Evolutionary conservation across 2,797 vertebrate genomes (phyloP).

Genomic region (Ciconia nigra): DNA sequence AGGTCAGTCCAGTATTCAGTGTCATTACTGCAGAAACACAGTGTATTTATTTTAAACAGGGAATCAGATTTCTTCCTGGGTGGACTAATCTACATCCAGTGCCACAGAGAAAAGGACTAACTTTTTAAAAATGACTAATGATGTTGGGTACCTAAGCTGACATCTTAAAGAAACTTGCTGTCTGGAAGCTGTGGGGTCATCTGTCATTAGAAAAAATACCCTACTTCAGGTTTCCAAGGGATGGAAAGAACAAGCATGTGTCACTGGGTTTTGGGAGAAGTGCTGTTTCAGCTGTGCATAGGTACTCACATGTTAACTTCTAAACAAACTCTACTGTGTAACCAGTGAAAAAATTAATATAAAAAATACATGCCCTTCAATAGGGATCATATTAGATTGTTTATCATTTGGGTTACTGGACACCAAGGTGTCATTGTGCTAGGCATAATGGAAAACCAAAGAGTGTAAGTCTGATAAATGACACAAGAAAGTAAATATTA

Average conservation of each 20-base stretch:
- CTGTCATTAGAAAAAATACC: neutral
- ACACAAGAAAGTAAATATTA: neutral
- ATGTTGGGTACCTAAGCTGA: neutral
- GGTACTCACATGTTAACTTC: neutral
- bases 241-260: neutral
- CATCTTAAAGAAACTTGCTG: neutral
- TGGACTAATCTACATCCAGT: neutral
- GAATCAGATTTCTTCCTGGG: neutral
- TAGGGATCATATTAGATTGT: neutral
- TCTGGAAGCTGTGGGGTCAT: neutral
- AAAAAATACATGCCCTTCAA: neutral
- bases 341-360: neutral
- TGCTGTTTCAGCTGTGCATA: neutral
- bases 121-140: neutral
- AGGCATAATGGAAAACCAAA: neutral
- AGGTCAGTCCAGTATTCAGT: neutral
- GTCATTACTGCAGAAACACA: neutral
- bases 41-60: neutral
- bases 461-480: neutral
- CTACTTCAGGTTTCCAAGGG: neutral
- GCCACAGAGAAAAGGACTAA: neutral
- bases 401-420: neutral
- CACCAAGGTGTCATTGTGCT: neutral
- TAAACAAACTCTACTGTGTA: neutral
- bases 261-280: neutral